These are phyloP conservation scores for Aegithalos caudatus DNA, from an alignment of 2,113 vertebrate species.

Conservation along the genomic window DNA sequence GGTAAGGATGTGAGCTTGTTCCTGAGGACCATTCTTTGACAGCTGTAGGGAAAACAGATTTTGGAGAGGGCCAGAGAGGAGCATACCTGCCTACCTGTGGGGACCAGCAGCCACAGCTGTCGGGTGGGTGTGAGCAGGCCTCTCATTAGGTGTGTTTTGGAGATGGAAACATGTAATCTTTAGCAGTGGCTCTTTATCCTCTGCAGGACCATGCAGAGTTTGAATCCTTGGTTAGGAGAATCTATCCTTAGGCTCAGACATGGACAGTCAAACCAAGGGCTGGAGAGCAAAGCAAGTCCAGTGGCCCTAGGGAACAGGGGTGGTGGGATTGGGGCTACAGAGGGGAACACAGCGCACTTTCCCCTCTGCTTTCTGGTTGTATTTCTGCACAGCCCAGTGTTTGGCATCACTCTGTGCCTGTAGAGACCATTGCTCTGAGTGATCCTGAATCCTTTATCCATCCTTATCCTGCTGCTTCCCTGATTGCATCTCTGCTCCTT, in stretches of 20 bases:
- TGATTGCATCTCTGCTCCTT: neutral
- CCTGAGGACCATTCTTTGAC: neutral
- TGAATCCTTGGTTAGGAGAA: neutral
- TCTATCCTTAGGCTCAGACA: neutral
- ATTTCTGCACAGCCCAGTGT: neutral
- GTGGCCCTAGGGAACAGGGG: fast-evolving
- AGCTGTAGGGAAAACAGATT: neutral
- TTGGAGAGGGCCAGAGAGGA: neutral
- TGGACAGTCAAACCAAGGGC: neutral
- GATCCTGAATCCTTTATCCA: neutral
- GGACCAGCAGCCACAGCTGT: neutral
- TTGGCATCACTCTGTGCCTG: neutral
- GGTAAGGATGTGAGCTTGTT: constrained; percentile 64
- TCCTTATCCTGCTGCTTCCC: neutral
- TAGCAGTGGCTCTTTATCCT: neutral
- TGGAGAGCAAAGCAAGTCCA: neutral
- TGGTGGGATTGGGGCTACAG: neutral
- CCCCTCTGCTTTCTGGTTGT: neutral
- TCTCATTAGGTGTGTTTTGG: neutral
- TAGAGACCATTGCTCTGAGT: neutral
- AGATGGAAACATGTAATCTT: neutral
- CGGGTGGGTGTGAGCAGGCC: neutral
- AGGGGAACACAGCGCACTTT: neutral
- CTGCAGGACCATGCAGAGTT: neutral
- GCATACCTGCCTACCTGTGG: fast-evolving